phyloP scores from a whole-genome alignment of 2,797 vertebrate genomes.

The Gastrophryne carolinensis region DNA sequence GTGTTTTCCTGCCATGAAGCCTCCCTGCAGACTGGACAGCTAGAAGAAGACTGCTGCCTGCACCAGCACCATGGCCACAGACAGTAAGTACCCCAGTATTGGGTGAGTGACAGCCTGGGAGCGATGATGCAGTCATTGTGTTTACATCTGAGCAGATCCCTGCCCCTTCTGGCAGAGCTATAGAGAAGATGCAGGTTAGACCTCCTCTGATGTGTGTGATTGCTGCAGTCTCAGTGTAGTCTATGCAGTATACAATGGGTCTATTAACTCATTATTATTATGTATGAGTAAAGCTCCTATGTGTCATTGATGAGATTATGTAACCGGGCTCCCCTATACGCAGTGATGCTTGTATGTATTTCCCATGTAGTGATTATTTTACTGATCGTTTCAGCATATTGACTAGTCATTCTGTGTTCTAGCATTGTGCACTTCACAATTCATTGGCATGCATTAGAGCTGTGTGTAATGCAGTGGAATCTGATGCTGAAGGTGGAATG shows the following conservation, averaged over 20 bases:
- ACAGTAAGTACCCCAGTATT: constrained; percentile 35
- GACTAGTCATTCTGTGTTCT: too few species aligned
- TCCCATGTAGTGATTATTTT: too few species aligned
- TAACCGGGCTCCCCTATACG: too few species aligned
- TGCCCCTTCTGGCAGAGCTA: constrained; percentile 30
- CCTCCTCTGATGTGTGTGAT: background rate
- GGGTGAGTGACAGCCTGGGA: background rate
- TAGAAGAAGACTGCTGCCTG: background rate
- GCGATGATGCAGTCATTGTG: constrained; percentile 30
- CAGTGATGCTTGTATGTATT: too few species aligned
- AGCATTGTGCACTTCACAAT: background rate
- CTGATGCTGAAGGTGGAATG: background rate
- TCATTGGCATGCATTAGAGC: background rate
- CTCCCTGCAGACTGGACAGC: background rate
- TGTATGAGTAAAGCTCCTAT: too few species aligned
- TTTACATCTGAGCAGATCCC: constrained; percentile 19
- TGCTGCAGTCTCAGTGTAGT: background rate
- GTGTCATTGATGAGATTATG: too few species aligned
- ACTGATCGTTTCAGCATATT: too few species aligned
- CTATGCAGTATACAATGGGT: background rate
- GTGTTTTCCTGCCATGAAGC: too few species aligned
- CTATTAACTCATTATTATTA: too few species aligned
- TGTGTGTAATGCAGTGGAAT: constrained; percentile 6
- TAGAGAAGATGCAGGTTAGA: background rate
- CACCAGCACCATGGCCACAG: constrained; percentile 38